Percentiles rank a stretch among this genome's conserved stretches.
phyloP scores from a whole-genome alignment of 2,113 vertebrate genomes.

The Tyrannus savana region DNA sequence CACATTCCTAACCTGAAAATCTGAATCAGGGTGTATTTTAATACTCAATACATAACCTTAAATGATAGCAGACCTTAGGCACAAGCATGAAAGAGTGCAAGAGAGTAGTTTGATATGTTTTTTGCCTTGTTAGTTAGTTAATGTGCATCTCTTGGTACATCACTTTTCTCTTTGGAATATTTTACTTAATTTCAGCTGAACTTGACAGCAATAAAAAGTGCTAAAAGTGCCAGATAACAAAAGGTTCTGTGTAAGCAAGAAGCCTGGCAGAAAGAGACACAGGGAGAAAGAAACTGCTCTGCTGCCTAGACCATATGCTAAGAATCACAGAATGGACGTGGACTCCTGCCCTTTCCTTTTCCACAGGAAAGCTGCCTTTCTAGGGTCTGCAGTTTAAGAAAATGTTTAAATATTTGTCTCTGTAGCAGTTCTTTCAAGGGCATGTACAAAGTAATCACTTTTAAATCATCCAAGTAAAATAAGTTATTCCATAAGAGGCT shows the following conservation, averaged over 20 bases:
- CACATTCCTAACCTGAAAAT: not conserved
- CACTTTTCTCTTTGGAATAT: not conserved
- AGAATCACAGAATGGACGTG: not conserved
- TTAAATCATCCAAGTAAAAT: not conserved
- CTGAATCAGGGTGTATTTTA: not conserved
- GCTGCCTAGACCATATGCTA: not conserved
- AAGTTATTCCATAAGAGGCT: not conserved
- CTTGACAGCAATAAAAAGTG: not conserved
- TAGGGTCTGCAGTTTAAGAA: not conserved
- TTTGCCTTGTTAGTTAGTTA: not conserved
- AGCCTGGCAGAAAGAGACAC: not conserved
- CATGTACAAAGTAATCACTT: not conserved
- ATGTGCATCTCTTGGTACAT: not conserved
- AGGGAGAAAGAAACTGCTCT: not conserved
- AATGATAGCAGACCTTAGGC: not conserved
- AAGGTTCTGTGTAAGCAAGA: not conserved
- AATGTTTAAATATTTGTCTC: not conserved
- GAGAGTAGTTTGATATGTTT: not conserved
- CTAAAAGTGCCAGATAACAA: not conserved
- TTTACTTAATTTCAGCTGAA: not conserved
- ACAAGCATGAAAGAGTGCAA: not conserved
- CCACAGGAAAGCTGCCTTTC: not conserved
- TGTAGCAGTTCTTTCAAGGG: not conserved
- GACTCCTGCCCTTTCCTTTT: not conserved
- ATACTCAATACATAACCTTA: not conserved